These are phyloP conservation scores for Patagioenas fasciata DNA, from an alignment of 2,113 vertebrate species.

Conservation along the genomic window DNA sequence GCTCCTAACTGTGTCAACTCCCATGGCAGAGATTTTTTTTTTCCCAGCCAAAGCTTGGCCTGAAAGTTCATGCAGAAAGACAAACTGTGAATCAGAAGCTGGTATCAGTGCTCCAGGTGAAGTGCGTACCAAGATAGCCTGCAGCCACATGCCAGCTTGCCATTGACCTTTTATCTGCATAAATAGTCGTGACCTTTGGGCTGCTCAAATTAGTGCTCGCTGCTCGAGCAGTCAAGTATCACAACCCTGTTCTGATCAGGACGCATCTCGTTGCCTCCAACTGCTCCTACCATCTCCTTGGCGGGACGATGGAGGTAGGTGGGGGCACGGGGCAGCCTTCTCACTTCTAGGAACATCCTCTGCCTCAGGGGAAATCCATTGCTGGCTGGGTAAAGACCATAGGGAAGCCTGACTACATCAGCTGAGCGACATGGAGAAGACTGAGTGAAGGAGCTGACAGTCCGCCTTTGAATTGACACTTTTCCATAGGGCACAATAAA, in stretches of 20 bases:
- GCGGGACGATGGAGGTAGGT: background rate
- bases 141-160: slow-evolving; percentile 50
- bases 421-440: background rate
- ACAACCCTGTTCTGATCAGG: background rate
- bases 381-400: background rate
- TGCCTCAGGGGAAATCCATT: background rate
- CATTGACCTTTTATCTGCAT: slow-evolving; percentile 67
- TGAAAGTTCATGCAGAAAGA: slow-evolving; percentile 36
- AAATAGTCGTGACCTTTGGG: slow-evolving; percentile 70
- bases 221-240: background rate
- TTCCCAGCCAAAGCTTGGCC: slow-evolving; percentile 47
- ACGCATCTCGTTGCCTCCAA: background rate
- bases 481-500: background rate
- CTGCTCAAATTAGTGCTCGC: slow-evolving; percentile 64
- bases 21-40: background rate
- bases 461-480: fast-evolving
- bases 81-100: slow-evolving; percentile 43
- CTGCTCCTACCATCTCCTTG: fast-evolving
- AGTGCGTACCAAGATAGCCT: slow-evolving; percentile 50
- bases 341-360: background rate
- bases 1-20: slow-evolving; percentile 24
- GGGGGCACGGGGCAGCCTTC: background rate
- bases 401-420: background rate
- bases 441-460: background rate
- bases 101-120: background rate